A percentile compares a stretch with the other conserved stretches of the same genome.
These are phyloP conservation scores for Myotis daubentonii DNA, from an alignment of 2,797 vertebrate species.

Conservation along the genomic window DNA sequence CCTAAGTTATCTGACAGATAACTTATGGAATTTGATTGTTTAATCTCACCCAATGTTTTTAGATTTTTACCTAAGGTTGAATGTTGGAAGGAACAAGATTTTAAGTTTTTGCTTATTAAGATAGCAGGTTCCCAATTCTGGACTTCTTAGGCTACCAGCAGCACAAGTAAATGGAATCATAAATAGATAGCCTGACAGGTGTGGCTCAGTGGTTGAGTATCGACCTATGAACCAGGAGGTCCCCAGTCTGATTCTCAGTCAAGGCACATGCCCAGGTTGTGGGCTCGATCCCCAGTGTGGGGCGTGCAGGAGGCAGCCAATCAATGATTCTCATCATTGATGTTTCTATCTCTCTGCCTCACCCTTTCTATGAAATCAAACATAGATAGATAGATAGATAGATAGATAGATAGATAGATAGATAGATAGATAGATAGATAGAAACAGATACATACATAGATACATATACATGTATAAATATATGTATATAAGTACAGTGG, in stretches of 20 bases:
- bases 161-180: not conserved
- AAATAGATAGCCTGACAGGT: not conserved
- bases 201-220: too few species aligned
- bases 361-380: too few species aligned
- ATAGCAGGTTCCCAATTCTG: too few species aligned
- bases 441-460: not conserved
- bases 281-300: too few species aligned
- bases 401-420: too few species aligned
- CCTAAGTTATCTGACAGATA: not conserved
- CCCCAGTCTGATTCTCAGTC: too few species aligned
- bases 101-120: not conserved
- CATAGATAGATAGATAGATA: too few species aligned
- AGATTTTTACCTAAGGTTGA: conserved; percentile 49
- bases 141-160: not conserved
- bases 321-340: too few species aligned
- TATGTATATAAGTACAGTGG: not conserved
- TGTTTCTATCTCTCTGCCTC: too few species aligned
- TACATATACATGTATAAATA: not conserved
- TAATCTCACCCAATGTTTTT: not conserved
- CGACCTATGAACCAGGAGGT: too few species aligned
- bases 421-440: not conserved
- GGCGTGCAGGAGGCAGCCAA: too few species aligned
- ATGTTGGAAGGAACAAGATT: not conserved
- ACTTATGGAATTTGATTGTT: not conserved
- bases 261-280: too few species aligned